Base-by-base conservation (phyloP, 2,888 invertebrate genomes). In the Acheta domesticus region DNA sequence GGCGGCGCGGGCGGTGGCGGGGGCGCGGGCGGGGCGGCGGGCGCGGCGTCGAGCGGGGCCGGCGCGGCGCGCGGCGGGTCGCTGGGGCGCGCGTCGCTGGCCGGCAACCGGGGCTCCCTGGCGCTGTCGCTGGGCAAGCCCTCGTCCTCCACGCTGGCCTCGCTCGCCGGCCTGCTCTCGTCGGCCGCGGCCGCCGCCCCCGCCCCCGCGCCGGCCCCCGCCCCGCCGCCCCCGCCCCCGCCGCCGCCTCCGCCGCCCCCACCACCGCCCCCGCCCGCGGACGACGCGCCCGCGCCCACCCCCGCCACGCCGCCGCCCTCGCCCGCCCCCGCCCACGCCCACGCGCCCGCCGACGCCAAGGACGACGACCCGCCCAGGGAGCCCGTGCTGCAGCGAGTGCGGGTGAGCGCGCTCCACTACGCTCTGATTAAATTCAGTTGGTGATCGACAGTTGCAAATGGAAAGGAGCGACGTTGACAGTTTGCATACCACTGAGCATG, bases 111-210 rank as follows among this genome's bases (percentile, higher is more conserved):
- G 48, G 94, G 95, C 75, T 96, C 95, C 83, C 87, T 96, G 79
- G 93, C 93, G 2, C 62, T 62, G 16, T 94, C 94, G 0, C 93
- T 94, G 74, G 95, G 95, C 79, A 97, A 97, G 86, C 97, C 97
- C 0, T 93, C 95, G 0, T 94, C 94, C 75, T 94, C 95, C 0
- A 95, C 95, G 0, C 87, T 97, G 20, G 94, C 94, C 0, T 94
- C 94, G 79, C 88, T 97, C 77, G 94, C 94, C 0, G 96, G 96
- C n/a, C 88, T 96, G 48, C 89, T 94, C 48, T 92, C 80, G 49
- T 62, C 79, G 2, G 79, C 79, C 12, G 79, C 76, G 14, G 76
- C 76, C n/a, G 19, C 76, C 19, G 21, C 20, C 12, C 21, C 23
- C n/a, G 75, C 75, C 1, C 20, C 11, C 14, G 0, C 75, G 3